Evolutionary conservation across 2,797 vertebrate species (phyloP).

Genomic region (Eulemur mongoz): DNA sequence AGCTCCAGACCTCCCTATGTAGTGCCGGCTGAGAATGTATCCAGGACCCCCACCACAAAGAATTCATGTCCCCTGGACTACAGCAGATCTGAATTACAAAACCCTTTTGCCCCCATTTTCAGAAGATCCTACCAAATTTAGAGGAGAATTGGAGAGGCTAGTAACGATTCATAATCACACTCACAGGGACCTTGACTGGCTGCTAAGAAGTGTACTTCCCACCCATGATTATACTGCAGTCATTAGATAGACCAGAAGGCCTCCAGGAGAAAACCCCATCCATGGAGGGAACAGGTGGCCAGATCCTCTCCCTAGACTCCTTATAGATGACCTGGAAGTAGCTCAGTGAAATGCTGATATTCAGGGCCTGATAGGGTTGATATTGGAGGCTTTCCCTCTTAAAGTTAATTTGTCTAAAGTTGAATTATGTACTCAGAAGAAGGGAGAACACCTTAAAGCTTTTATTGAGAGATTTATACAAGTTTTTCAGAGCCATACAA

Average conservation of each 20-base stretch:
- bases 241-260: neutral
- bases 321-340: neutral
- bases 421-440: neutral
- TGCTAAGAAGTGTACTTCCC: neutral
- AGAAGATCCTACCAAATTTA: neutral
- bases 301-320: neutral
- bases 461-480: neutral
- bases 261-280: neutral
- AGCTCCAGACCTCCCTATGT: neutral
- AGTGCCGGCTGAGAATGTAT: neutral
- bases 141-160: neutral
- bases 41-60: neutral
- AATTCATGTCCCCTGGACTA: neutral
- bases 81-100: neutral
- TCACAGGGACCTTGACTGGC: neutral
- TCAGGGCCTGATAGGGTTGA: neutral
- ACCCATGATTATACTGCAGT: neutral
- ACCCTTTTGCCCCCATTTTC: neutral
- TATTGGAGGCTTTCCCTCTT: neutral
- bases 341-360: neutral
- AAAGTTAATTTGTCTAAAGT: neutral
- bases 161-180: neutral
- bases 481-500: neutral
- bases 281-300: neutral
- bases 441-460: neutral